Evolutionary conservation across 1,140 invertebrate genomes (phyloP).

Genomic region (Cyclargus thomasi): DNA sequence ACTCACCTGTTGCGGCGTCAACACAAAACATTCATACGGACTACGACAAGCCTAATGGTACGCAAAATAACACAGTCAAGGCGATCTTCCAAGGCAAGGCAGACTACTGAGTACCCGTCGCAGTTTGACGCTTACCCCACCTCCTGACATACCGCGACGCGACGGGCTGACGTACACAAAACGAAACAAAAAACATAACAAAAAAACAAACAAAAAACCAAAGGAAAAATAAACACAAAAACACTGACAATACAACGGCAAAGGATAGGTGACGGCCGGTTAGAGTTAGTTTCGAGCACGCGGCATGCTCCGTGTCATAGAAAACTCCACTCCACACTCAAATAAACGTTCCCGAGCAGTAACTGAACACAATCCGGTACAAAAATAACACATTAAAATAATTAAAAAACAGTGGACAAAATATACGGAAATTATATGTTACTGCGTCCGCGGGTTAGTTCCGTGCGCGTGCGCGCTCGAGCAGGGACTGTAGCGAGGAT

Average conservation of each 20-base stretch:
- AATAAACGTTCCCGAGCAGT: conserved; percentile 55
- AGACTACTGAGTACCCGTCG: conserved; percentile 51
- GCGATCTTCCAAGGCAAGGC: conserved; percentile 56
- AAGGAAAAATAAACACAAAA: conserved; percentile 38
- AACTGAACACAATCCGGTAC: conserved; percentile 60
- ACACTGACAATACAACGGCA: conserved; percentile 69
- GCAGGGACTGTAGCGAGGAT: conserved; percentile 64
- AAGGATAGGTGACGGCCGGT: conserved; percentile 53
- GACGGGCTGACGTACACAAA: conserved; percentile 58
- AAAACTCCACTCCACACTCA: conserved; percentile 73
- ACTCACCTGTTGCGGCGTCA: conserved; percentile 37
- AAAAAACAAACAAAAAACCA: conserved; percentile 41
- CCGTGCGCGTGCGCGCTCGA: conserved; percentile 43
- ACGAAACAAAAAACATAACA: conserved; percentile 37
- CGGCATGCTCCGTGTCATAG: conserved; percentile 57
- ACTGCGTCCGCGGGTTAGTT: conserved; percentile 61
- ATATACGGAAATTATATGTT: conserved; percentile 43
- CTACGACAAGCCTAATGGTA: conserved; percentile 70
- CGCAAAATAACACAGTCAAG: conserved; percentile 68
- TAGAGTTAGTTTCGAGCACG: conserved; percentile 55
- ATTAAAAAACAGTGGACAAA: conserved; percentile 38
- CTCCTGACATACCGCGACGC: conserved; percentile 50
- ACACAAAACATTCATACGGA: conserved; percentile 58
- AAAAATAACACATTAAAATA: conserved; percentile 50
- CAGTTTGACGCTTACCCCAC: conserved; percentile 60